Base-by-base conservation (phyloP, 2,113 vertebrate genomes). In the Columbina picui region DNA sequence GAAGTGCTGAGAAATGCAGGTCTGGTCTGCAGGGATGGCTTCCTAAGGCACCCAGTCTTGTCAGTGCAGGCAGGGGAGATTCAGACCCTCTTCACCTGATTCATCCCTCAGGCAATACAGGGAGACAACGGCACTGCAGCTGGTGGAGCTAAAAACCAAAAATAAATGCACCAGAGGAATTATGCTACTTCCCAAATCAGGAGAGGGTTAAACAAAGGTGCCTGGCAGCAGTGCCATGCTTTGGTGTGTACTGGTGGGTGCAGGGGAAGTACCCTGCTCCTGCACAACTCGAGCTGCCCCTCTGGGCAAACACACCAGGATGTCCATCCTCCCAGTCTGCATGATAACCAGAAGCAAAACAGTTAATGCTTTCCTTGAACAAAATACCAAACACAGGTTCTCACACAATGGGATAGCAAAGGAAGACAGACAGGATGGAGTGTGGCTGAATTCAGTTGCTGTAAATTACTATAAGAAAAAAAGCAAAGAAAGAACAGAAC, bases 51-150 rank as follows among this genome's bases (percentile, higher is more conserved):
- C 6, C 20, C 15, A 23, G 14, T 22, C 30, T 45, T 89, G 30
- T 55, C 0, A 0, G 10, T 12, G 4, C 2, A 17, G 9, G n/a
- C 5, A 60, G 43, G 7, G 26, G 10, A 86, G 6, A 71, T 56
- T 70, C 0, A 0, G 10, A 50, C 1, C 4, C 21, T 32, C 22
- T 75, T 27, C 47, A 52, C 20, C 10, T 23, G 18, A 32, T 39
- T 47, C 17, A 41, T 14, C 6, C 15, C 12, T 73, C 71, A 53
- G 20, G 23, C 9, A 36, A 22, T 1, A 49, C 13, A 22, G 14
- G 20, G 14, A 69, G 57, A 21, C 10, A 71, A 39, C 9, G 74
- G 14, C 45, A 23, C 16, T 50, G 45, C 11, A 69, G 14, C 14
- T 83, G 26, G 6, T n/a, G 6, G 30, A 84, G 13, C 9, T 45